Evolutionary conservation across 2,113 vertebrate species (phyloP).

Genomic region (Podilymbus podiceps): DNA sequence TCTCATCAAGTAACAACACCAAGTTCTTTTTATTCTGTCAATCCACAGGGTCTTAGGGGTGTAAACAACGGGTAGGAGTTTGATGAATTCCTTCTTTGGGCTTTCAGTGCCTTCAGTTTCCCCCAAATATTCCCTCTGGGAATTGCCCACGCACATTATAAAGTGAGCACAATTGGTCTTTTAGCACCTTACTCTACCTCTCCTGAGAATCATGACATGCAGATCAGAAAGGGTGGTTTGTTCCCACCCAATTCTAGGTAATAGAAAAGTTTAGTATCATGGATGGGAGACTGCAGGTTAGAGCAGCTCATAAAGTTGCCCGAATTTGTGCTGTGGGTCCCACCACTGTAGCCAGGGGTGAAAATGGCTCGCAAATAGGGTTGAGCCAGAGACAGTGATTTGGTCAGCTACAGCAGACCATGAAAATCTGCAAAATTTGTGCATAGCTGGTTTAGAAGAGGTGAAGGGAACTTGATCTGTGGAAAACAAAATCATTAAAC

Average conservation of each 20-base stretch:
- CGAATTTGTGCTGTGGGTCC: background rate
- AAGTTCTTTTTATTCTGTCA: background rate
- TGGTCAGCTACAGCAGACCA: accelerated
- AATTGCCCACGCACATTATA: background rate
- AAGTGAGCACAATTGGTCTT: background rate
- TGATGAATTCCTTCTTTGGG: background rate
- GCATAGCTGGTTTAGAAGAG: background rate
- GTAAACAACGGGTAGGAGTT: background rate
- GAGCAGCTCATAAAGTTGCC: background rate
- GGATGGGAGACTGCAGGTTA: background rate
- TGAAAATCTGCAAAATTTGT: background rate
- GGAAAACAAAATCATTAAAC: background rate
- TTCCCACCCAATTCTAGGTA: background rate
- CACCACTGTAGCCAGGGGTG: background rate
- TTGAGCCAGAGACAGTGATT: background rate
- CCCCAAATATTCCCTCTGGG: background rate
- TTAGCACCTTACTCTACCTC: background rate
- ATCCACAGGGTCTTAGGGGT: background rate
- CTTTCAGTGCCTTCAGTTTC: background rate
- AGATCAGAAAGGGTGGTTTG: background rate
- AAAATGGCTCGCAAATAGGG: background rate
- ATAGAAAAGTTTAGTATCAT: background rate
- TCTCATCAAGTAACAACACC: background rate
- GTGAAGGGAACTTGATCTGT: background rate
- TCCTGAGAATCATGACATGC: background rate